These are phyloP conservation scores for Octopus bimaculoides DNA, from an alignment of 1,140 invertebrate species.

Conservation along the genomic window DNA sequence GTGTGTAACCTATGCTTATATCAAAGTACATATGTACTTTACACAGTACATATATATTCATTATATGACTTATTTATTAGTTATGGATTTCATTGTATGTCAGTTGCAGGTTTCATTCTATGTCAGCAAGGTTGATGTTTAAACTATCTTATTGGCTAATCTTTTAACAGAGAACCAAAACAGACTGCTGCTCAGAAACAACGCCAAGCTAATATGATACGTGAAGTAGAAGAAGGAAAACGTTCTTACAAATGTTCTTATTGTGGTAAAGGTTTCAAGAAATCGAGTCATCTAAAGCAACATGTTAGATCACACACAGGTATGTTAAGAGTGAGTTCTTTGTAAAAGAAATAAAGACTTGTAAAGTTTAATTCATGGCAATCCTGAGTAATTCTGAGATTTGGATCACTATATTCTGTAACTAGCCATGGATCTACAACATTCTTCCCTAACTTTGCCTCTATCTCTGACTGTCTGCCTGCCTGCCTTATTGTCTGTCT, in stretches of 20 bases:
- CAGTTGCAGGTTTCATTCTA: neutral
- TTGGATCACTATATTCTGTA: too few species aligned
- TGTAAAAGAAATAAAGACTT: too few species aligned
- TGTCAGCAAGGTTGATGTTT: neutral
- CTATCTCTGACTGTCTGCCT: too few species aligned
- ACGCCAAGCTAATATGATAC: constrained; percentile 15
- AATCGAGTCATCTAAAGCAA: constrained; percentile 51
- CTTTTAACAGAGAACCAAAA: constrained; percentile 12
- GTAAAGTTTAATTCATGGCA: too few species aligned
- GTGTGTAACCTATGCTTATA: neutral
- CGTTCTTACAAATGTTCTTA: constrained; percentile 35
- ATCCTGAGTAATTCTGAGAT: too few species aligned
- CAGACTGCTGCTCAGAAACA: constrained; percentile 17
- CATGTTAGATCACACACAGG: constrained; percentile 52
- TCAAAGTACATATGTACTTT: neutral
- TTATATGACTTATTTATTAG: neutral
- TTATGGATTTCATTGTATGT: neutral
- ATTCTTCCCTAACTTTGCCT: too few species aligned
- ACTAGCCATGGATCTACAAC: too few species aligned
- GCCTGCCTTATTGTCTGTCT: too few species aligned
- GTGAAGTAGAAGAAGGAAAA: constrained; percentile 19
- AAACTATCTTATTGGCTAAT: constrained; percentile 16
- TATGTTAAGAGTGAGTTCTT: constrained; percentile 16
- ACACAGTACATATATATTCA: neutral
- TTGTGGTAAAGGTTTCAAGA: constrained; percentile 52